phyloP scores from a whole-genome alignment of 1,140 invertebrate genomes.

The Steinernema khuongi region DNA sequence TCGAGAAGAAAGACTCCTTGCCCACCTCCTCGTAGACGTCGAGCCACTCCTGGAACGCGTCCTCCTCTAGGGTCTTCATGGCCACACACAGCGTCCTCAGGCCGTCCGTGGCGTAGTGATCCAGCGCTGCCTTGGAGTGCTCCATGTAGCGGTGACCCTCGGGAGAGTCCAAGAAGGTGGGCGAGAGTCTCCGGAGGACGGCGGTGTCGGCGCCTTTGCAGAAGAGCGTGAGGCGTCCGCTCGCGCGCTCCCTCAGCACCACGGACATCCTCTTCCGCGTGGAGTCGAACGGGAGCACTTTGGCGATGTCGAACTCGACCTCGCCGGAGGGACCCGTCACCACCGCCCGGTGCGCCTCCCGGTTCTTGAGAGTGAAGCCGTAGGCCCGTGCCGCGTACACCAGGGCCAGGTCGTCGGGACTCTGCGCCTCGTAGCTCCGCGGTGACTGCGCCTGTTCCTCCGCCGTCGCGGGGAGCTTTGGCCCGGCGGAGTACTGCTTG shows the following conservation, averaged over 20 bases:
- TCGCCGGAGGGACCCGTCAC: neutral
- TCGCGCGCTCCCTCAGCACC: slow-evolving; percentile 72
- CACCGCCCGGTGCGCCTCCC: neutral
- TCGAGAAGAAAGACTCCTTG: neutral
- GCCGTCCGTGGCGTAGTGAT: slow-evolving; percentile 73
- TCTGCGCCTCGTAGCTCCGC: neutral
- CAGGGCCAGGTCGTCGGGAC: neutral
- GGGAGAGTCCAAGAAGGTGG: neutral
- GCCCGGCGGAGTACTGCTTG: too few species aligned
- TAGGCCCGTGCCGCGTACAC: neutral
- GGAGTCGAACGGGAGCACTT: slow-evolving; percentile 79
- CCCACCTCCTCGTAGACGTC: slow-evolving; percentile 23
- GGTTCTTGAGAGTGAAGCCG: neutral
- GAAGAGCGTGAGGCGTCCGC: slow-evolving; percentile 68
- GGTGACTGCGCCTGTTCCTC: neutral
- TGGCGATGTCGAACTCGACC: neutral
- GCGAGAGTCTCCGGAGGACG: neutral
- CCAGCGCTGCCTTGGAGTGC: slow-evolving; percentile 75
- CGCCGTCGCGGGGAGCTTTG: neutral
- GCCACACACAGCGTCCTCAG: slow-evolving; percentile 79
- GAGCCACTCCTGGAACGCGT: slow-evolving; percentile 24
- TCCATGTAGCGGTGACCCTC: slow-evolving; percentile 50
- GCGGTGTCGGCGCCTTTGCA: slow-evolving; percentile 79
- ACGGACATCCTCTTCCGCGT: slow-evolving; percentile 91
- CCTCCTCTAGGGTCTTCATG: slow-evolving; percentile 73